These are phyloP conservation scores for Excalfactoria chinensis DNA, from an alignment of 2,113 vertebrate genomes.

Conservation along the genomic window DNA sequence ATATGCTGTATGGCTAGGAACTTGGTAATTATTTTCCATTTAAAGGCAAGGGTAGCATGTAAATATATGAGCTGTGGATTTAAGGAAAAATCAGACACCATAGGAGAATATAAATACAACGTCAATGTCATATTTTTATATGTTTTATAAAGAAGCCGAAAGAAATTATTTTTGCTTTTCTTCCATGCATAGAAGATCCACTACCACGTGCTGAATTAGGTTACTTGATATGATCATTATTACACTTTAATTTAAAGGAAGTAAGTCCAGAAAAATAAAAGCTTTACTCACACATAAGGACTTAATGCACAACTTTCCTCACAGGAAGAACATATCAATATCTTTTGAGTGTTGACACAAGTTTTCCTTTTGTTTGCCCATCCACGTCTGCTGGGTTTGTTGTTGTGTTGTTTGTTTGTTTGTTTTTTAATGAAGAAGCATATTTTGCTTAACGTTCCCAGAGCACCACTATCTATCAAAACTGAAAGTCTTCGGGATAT, in stretches of 20 bases:
- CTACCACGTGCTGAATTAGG: not conserved
- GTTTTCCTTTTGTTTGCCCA: conserved; percentile 4
- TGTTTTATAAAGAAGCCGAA: not conserved
- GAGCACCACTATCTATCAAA: not conserved
- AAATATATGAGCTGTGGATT: not conserved
- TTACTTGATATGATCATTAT: not conserved
- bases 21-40: not conserved
- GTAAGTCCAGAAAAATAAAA: not conserved
- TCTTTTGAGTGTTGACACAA: conserved; percentile 37
- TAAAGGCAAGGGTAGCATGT: not conserved
- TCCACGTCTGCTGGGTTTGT: not conserved
- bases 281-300: not conserved
- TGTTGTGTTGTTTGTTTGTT: not conserved
- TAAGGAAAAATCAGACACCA: not conserved
- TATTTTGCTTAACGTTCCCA: not conserved
- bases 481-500: conserved; percentile 8
- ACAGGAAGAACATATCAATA: not conserved
- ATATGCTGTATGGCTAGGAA: not conserved
- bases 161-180: accelerated
- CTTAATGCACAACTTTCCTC: not conserved
- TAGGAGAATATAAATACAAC: not conserved
- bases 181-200: not conserved
- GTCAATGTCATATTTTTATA: not conserved
- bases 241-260: conserved; percentile 36
- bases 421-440: not conserved